Evolutionary conservation across 2,113 vertebrate genomes (phyloP).

Genomic region (Eudyptes chrysolophus): DNA sequence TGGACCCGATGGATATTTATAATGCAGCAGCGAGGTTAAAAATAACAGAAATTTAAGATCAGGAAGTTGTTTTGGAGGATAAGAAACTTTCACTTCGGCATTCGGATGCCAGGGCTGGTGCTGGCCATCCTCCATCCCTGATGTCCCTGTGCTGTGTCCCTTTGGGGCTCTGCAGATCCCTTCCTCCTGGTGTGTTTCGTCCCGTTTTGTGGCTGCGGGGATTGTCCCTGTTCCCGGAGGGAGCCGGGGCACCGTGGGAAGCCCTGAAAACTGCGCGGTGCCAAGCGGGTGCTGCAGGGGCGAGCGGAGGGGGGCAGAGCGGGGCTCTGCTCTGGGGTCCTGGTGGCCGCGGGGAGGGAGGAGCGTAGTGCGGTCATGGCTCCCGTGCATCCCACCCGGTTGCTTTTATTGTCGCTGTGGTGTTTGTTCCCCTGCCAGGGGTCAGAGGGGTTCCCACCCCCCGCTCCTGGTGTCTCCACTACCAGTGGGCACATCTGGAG

Average conservation of each 20-base stretch:
- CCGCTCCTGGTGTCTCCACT: accelerated
- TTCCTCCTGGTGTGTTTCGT: accelerated
- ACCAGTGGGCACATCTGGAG: not conserved
- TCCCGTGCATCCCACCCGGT: not conserved
- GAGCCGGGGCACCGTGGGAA: not conserved
- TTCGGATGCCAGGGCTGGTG: not conserved
- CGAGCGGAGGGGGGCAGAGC: accelerated
- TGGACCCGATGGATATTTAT: not conserved
- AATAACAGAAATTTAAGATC: constrained; percentile 24
- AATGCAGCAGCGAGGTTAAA: not conserved
- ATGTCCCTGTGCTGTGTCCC: not conserved
- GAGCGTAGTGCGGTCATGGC: not conserved
- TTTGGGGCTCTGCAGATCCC: accelerated
- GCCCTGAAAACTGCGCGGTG: accelerated
- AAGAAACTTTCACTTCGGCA: not conserved
- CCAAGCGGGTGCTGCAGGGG: not conserved
- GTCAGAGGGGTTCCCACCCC: not conserved
- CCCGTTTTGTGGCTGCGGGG: not conserved
- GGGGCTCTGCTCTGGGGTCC: not conserved
- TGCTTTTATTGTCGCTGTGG: not conserved
- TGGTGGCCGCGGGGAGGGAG: not conserved
- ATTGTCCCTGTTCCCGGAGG: not conserved
- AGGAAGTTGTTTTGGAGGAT: constrained; percentile 1
- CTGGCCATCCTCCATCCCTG: not conserved
- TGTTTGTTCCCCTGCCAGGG: not conserved